Evolutionary conservation across 1,140 invertebrate species (phyloP).

Genomic region (Pseudoatta argentina): DNA sequence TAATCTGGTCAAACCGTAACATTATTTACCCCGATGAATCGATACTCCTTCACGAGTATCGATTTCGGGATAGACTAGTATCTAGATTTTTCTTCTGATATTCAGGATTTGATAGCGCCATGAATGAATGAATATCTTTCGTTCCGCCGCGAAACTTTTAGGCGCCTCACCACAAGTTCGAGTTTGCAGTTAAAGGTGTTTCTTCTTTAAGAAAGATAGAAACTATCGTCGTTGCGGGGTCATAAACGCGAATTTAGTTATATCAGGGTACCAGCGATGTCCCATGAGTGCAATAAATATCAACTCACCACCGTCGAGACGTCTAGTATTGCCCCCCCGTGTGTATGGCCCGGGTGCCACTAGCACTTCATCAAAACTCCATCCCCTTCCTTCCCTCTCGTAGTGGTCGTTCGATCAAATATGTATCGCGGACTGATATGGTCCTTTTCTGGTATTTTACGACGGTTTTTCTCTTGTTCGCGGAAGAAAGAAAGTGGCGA

Average conservation of each 20-base stretch:
- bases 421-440: constrained; percentile 69
- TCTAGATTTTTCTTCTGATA: constrained; percentile 41
- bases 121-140: constrained; percentile 63
- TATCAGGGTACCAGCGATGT: constrained; percentile 74
- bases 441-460: constrained; percentile 63
- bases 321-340: constrained; percentile 73
- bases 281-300: constrained; percentile 81
- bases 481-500: constrained; percentile 44
- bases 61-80: neutral
- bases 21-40: neutral
- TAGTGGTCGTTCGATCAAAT: constrained; percentile 72
- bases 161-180: neutral
- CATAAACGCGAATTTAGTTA: constrained; percentile 83
- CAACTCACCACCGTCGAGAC: constrained; percentile 75
- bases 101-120: constrained; percentile 66
- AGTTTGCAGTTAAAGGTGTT: neutral
- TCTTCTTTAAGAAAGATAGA: constrained; percentile 63
- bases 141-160: constrained; percentile 5
- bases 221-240: constrained; percentile 53
- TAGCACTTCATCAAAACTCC: constrained; percentile 72
- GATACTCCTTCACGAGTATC: constrained; percentile 14
- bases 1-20: neutral
- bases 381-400: neutral
- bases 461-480: constrained; percentile 61
- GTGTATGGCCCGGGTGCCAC: constrained; percentile 48